These are phyloP conservation scores for Malurus alboscapulatus DNA, from an alignment of 2,113 vertebrate species.

Conservation along the genomic window DNA sequence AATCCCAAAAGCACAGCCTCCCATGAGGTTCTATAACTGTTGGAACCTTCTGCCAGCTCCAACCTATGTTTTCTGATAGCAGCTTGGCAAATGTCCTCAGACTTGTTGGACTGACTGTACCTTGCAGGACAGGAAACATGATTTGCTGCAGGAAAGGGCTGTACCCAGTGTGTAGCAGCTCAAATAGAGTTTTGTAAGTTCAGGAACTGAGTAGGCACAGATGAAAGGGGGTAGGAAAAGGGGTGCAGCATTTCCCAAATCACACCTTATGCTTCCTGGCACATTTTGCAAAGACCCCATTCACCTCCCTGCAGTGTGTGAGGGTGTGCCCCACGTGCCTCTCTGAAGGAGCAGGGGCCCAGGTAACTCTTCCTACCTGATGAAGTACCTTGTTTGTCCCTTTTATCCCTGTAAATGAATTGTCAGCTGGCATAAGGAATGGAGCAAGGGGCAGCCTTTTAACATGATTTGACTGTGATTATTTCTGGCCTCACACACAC, in stretches of 20 bases:
- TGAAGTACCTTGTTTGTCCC: background rate
- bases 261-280: background rate
- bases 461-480: background rate
- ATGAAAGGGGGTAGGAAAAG: background rate
- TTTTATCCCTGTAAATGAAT: background rate
- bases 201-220: background rate
- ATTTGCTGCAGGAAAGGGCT: slow-evolving; percentile 45
- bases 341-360: background rate
- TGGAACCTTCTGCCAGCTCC: background rate
- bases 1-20: background rate
- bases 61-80: background rate
- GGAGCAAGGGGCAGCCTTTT: background rate
- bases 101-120: background rate
- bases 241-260: background rate
- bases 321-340: background rate
- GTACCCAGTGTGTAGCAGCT: background rate
- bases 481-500: background rate
- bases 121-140: background rate
- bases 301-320: background rate
- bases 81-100: background rate
- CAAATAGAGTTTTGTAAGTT: background rate
- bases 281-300: background rate
- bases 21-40: background rate
- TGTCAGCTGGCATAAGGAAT: background rate
- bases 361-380: background rate